Evolutionary conservation across 2,113 vertebrate genomes (phyloP).

Genomic region (Gobius niger): DNA sequence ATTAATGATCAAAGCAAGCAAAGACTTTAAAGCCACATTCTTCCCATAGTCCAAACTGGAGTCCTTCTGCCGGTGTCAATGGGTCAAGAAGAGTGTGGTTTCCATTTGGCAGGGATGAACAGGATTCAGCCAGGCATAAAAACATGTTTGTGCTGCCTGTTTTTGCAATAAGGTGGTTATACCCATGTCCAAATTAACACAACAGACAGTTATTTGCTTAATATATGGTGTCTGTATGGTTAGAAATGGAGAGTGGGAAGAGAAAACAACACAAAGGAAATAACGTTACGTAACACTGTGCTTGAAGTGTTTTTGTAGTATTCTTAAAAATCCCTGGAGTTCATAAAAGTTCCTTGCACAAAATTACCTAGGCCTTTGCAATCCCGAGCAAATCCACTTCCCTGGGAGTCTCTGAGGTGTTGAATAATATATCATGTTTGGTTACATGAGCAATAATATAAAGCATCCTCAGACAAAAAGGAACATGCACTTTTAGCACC

Average conservation of each 20-base stretch:
- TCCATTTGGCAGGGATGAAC: conserved; percentile 7
- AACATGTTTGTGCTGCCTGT: background rate
- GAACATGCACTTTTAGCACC: background rate
- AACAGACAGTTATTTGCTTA: background rate
- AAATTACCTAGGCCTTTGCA: background rate
- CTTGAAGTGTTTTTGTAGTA: background rate
- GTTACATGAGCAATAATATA: background rate
- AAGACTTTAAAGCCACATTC: conserved; percentile 10
- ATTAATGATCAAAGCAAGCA: conserved; percentile 35
- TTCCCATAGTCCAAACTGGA: background rate
- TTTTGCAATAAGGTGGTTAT: conserved; percentile 3
- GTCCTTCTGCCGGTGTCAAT: conserved; percentile 22
- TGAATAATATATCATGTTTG: background rate
- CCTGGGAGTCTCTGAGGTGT: background rate
- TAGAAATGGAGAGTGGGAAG: background rate
- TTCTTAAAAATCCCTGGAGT: background rate
- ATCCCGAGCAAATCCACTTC: background rate
- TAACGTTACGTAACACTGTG: background rate
- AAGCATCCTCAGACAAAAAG: background rate
- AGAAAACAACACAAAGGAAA: background rate
- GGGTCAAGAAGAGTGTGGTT: conserved; percentile 6
- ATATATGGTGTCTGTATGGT: background rate
- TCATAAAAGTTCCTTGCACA: background rate
- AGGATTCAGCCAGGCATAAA: background rate
- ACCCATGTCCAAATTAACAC: conserved; percentile 1